A percentile compares a stretch with the other conserved stretches of the same genome.
Evolutionary conservation across 2,888 invertebrate species (phyloP).

Genomic region (Schizotus pectinicornis): DNA sequence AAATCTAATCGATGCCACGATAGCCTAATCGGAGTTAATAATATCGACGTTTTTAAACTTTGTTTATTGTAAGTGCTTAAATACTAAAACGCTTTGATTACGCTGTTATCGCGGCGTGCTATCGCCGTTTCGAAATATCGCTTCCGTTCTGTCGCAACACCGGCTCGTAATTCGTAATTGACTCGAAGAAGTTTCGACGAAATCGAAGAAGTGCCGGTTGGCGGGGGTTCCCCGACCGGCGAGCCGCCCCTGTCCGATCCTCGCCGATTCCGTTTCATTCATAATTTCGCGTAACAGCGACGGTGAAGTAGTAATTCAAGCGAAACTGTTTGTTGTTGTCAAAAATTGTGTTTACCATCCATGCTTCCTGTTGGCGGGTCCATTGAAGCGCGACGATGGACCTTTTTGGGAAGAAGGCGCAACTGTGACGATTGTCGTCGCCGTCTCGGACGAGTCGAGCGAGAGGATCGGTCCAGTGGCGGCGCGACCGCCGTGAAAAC

Average conservation of each 20-base stretch:
- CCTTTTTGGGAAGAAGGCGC: constrained; percentile 14
- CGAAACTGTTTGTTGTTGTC: constrained; percentile 35
- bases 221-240: background rate
- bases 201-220: background rate
- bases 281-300: constrained; percentile 10
- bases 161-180: background rate
- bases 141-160: constrained; percentile 26
- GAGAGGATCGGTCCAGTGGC: constrained; percentile 12
- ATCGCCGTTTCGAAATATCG: constrained; percentile 22
- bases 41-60: constrained; percentile 1
- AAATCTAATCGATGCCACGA: constrained; percentile 1
- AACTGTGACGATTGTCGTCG: background rate
- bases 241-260: constrained; percentile 5
- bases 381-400: constrained; percentile 25
- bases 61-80: constrained; percentile 11
- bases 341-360: constrained; percentile 39
- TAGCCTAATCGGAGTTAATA: background rate
- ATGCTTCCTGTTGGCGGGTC: constrained; percentile 36
- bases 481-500: constrained; percentile 12
- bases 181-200: background rate
- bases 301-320: constrained; percentile 28
- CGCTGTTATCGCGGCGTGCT: too few species aligned
- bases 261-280: constrained; percentile 24
- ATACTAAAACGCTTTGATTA: constrained; percentile 13
- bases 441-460: constrained; percentile 18